These are phyloP conservation scores for Sinocyclocheilus maitianheensis DNA, from an alignment of 2,113 vertebrate species.

Conservation along the genomic window DNA sequence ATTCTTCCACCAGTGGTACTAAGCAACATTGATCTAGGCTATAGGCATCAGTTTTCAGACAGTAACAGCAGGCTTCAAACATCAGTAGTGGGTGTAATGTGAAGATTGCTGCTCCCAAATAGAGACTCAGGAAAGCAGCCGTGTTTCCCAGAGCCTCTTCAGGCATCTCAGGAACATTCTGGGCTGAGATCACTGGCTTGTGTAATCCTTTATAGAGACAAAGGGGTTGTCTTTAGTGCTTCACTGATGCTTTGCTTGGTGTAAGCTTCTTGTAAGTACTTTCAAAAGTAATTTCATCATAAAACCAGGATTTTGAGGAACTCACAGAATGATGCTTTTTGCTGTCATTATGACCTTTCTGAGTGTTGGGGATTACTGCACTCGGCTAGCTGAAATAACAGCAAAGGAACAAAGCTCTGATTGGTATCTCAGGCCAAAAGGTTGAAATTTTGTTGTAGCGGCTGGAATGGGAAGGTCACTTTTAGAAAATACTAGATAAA, in stretches of 20 bases:
- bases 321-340: constrained; percentile 24
- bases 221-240: constrained; percentile 42
- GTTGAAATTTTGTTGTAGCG: constrained; percentile 2
- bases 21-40: neutral
- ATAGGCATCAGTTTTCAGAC: neutral
- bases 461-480: neutral
- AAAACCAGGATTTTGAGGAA: constrained; percentile 39
- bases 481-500: neutral
- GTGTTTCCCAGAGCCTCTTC: constrained; percentile 12
- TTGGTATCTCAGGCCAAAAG: constrained; percentile 26
- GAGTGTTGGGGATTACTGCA: constrained; percentile 36
- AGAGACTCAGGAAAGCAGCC: constrained; percentile 1
- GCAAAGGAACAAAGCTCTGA: constrained; percentile 40
- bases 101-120: constrained; percentile 2
- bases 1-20: neutral
- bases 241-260: constrained; percentile 45
- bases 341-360: constrained; percentile 45
- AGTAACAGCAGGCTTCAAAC: neutral
- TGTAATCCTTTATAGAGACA: constrained; percentile 51
- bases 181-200: constrained; percentile 43
- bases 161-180: constrained; percentile 37
- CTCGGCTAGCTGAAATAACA: constrained; percentile 45
- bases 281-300: constrained; percentile 47
- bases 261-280: constrained; percentile 55
- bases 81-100: neutral